Base-by-base conservation (phyloP, 2,797 vertebrate species). In the Lacerta viridis region DNA sequence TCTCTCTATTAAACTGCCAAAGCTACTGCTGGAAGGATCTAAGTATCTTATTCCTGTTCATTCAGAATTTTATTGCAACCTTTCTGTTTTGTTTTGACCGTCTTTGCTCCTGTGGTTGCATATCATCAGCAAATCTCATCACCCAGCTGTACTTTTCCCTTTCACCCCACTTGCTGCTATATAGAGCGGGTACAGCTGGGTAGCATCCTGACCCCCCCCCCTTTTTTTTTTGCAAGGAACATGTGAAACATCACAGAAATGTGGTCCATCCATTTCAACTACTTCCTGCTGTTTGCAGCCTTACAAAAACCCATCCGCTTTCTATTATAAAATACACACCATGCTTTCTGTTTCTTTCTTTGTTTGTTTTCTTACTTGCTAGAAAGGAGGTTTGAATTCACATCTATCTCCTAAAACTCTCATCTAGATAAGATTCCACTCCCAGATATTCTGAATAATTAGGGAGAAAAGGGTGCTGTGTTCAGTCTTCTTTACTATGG, bases 241-340 rank as follows among this genome's bases (percentile, higher is more conserved):
- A 80, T 20, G 68, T 92, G 77, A 93, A 90, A 93, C 85, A 59
- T 17, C 71, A 76, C 33, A 90, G 76, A 66, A 68, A 92, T 79
- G 91, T 23, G 88, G 94, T 91, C 91, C 66, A 93, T 84, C 90
- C 94, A 61, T 90, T 94, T 95, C 93, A 89, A 33, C 36, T 79
- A 80, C 64, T 94, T 92, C 94, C 88, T 90, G 87, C 80, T 86
- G 80, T 78, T 81, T 66, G 7, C 29, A 93, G 89, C 7, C 88
- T 89, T 7, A 25, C 33, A 27, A 84, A 93, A 83, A 76, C 13
- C 11, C 50, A 55, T 15, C 13, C 13, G 39, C 66, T 85, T 93
- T 95, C 92, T 83, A 93, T 93, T 94, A 91, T 93, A 92, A 55
- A 78, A 9, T 90, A 91, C 9, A 39, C 50, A 13, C 20, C 0